Evolutionary conservation across 2,888 invertebrate species (phyloP), one percentile per base, ranked within the genome.

Genomic region (Priocnemis perturbator): DNA sequence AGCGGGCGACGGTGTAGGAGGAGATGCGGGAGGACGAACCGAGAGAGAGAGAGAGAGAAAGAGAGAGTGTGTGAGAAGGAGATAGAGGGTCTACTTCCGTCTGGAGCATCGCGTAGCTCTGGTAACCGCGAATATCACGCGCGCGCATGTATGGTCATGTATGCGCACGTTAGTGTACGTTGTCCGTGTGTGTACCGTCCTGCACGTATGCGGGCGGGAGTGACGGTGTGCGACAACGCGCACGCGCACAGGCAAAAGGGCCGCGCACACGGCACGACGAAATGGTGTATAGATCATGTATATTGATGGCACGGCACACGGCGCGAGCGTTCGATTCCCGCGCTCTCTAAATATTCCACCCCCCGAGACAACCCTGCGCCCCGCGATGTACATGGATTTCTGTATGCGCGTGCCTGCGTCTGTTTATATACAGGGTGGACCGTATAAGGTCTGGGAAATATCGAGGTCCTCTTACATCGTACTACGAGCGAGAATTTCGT

Each of bases 251-350:
- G 67, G 66, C 67, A 74, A 37, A 37, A 37, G 37, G 37, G 11
- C 37, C 37, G 37, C 37, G 37, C 68, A 63, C 71, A 59, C 65
- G 72, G 59, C 57, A 76, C 75, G 77, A 76, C 77, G 78, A 82
- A 81, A 81, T 71, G 81, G 76, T 82, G 81, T 83, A 83, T 85
- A 85, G 83, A 85, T 85, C 85, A 83, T 84, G 79, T 85, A 82
- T 85, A 84, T 85, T 85, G 84, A 85, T 85, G 83, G 80, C 81
- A 75, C 70, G 70, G 79, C 81, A 78, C 69, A 74, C 79, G 78
- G 79, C 73, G 81, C 73, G 78, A 79, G 79, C 77, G 77, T 85
- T 86, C 84, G 84, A 86, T 85, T 85, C 82, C 81, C 74, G 77
- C 76, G 81, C 79, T 79, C 79, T 84, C 81, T 83, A 84, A 85